A percentile compares a stretch with the other conserved stretches of the same genome.
phyloP scores from a whole-genome alignment of 30 jellyfish, hydroid and myxozoan genomes.

The Sanderia malayensis region DNA sequence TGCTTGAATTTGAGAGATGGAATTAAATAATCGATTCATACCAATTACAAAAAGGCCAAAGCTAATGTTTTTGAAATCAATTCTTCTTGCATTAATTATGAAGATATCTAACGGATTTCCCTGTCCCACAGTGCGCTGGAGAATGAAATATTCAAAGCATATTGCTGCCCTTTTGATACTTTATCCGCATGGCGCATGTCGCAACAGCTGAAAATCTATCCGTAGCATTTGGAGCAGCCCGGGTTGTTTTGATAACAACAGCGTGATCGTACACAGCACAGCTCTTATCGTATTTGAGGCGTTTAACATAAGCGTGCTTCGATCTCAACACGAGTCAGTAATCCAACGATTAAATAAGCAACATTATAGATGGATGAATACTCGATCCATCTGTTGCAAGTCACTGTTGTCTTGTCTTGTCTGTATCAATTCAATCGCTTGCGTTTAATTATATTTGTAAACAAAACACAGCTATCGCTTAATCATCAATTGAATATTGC shows the following conservation, averaged over 20 bases:
- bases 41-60: slow-evolving; percentile 33
- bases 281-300: neutral
- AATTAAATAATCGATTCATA: slow-evolving; percentile 25
- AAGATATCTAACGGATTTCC: slow-evolving; percentile 47
- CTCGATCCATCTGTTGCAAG: neutral
- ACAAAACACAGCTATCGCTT: neutral
- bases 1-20: slow-evolving; percentile 27
- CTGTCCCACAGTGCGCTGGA: slow-evolving; percentile 35
- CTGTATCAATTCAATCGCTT: neutral
- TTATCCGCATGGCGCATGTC: slow-evolving; percentile 56
- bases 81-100: slow-evolving; percentile 55
- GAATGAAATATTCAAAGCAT: slow-evolving; percentile 25
- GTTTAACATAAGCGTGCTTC: neutral
- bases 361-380: too few relatives aligned
- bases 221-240: slow-evolving; percentile 9
- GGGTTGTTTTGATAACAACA: neutral
- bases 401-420: neutral
- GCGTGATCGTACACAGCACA: neutral
- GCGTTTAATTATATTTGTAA: neutral
- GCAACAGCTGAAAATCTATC: slow-evolving; percentile 48
- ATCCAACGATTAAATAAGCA: neutral
- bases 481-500: neutral
- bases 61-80: slow-evolving; percentile 59
- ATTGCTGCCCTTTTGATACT: slow-evolving; percentile 1
- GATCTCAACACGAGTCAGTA: neutral